phyloP scores from a whole-genome alignment of 2,113 vertebrate species.

The Setophaga petechia region DNA sequence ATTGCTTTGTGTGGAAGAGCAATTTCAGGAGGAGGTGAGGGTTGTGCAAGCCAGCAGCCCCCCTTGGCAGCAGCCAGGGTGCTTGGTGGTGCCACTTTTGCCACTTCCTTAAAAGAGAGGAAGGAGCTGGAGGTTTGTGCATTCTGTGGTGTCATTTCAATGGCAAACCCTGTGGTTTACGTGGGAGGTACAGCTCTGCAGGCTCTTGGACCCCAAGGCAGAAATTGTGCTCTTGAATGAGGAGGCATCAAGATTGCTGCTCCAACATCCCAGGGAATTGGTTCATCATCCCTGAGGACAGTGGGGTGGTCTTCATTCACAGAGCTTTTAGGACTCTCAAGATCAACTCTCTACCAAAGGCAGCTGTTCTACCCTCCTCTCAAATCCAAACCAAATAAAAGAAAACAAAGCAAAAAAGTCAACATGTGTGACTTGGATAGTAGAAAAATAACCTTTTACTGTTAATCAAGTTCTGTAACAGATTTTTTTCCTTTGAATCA shows the following conservation, averaged over 20 bases:
- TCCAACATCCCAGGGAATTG: accelerated
- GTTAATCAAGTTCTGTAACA: background rate
- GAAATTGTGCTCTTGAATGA: background rate
- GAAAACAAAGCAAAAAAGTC: background rate
- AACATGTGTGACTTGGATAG: background rate
- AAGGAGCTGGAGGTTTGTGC: background rate
- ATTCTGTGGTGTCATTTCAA: background rate
- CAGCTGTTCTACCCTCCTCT: background rate
- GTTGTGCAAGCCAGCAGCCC: background rate
- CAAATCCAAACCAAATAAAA: background rate
- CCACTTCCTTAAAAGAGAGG: background rate
- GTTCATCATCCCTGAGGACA: background rate
- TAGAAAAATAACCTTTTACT: background rate
- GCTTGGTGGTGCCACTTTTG: background rate
- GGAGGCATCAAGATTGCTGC: background rate
- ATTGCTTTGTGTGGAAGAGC: background rate
- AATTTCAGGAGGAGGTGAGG: background rate
- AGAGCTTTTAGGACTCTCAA: background rate
- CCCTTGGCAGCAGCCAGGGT: accelerated
- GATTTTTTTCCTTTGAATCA: background rate
- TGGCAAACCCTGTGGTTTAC: accelerated
- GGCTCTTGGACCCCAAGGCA: background rate
- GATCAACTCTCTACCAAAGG: background rate
- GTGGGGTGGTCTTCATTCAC: background rate
- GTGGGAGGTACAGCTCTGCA: background rate